Conservation (phyloP, 2,797 vertebrate genomes). For the Sebastiscus albofasciatus region DNA sequence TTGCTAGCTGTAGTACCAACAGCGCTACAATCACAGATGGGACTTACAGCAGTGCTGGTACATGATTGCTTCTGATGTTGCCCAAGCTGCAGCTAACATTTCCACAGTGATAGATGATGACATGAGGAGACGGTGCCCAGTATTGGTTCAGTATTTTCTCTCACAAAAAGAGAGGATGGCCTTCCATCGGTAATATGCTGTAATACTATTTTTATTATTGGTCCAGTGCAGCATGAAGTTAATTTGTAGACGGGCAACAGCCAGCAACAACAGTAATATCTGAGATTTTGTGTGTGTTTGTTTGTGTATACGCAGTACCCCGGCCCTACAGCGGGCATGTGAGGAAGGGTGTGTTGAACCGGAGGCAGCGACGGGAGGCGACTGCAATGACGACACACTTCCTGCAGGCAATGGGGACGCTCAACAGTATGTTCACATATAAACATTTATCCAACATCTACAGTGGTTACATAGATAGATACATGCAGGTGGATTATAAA, state of each 20-base stretch:
- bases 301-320: slow-evolving; percentile 53
- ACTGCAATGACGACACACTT: slow-evolving; percentile 71
- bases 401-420: slow-evolving; percentile 67
- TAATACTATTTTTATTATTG: neutral
- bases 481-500: neutral
- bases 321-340: slow-evolving; percentile 58
- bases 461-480: neutral
- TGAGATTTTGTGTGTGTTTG: slow-evolving; percentile 33
- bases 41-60: slow-evolving; percentile 54
- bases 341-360: slow-evolving; percentile 73
- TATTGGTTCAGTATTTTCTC: slow-evolving; percentile 30
- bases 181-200: slow-evolving; percentile 19
- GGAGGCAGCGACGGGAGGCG: slow-evolving; percentile 66
- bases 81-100: slow-evolving; percentile 55
- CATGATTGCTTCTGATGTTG: slow-evolving; percentile 65
- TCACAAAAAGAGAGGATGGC: slow-evolving; percentile 24
- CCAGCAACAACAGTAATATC: slow-evolving; percentile 26
- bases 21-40: slow-evolving; percentile 65
- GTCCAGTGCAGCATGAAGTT: slow-evolving; percentile 15
- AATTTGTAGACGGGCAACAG: slow-evolving; percentile 20
- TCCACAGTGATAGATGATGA: slow-evolving; percentile 48
- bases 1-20: slow-evolving; percentile 50
- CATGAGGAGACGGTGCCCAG: slow-evolving; percentile 35
- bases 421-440: slow-evolving; percentile 72
- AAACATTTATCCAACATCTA: neutral